These are phyloP conservation scores for Gallinago undulata DNA, from an alignment of 2,113 vertebrate species.

Conservation along the genomic window DNA sequence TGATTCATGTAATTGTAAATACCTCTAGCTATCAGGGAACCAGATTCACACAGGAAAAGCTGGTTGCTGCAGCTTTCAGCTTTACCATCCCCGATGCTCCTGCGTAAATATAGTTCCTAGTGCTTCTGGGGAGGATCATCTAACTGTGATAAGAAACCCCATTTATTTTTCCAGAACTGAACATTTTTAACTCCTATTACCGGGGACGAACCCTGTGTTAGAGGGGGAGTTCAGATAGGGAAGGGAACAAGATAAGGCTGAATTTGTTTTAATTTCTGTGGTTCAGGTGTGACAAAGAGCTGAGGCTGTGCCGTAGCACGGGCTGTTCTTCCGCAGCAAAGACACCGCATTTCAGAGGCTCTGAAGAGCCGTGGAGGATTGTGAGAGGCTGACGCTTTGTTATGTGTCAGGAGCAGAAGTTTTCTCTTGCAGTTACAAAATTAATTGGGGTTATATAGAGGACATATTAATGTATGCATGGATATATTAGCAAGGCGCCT, in stretches of 20 bases:
- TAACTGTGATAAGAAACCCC: background rate
- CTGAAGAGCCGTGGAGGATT: background rate
- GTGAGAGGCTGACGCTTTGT: background rate
- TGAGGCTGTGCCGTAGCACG: background rate
- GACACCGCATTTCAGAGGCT: background rate
- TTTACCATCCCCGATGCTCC: background rate
- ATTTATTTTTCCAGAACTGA: background rate
- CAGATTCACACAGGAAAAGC: background rate
- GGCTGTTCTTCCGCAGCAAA: background rate
- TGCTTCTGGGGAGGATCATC: background rate
- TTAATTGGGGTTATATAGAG: constrained; percentile 55
- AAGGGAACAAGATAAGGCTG: background rate
- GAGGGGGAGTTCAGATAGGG: background rate
- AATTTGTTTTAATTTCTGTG: background rate
- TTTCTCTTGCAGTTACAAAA: background rate
- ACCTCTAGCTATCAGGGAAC: background rate
- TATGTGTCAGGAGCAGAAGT: background rate
- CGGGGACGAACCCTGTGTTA: background rate
- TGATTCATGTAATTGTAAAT: background rate
- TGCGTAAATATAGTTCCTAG: background rate
- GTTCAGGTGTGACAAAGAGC: background rate
- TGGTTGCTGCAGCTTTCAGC: background rate
- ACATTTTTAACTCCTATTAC: background rate
- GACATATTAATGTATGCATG: constrained; percentile 36
- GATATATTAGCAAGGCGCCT: constrained; percentile 18